phyloP scores from a whole-genome alignment of 1,140 invertebrate species.

The Lordiphosa collinella region DNA sequence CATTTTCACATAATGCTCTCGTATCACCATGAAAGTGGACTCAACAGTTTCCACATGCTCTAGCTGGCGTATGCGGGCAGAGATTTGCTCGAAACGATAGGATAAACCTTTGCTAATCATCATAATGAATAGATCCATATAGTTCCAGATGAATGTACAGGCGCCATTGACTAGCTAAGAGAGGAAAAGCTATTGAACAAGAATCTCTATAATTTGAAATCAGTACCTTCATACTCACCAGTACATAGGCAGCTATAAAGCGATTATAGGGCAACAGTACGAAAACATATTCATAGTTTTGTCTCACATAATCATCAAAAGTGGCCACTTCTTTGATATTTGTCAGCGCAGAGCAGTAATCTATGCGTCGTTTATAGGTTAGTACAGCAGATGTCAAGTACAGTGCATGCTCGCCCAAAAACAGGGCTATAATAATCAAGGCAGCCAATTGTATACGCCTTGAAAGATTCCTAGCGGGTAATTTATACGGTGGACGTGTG shows the following conservation, averaged over 20 bases:
- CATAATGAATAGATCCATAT: slow-evolving; percentile 85
- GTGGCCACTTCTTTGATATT: slow-evolving; percentile 13
- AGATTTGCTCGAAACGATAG: slow-evolving; percentile 83
- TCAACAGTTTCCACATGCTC: slow-evolving; percentile 80
- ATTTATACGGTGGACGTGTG: slow-evolving; percentile 52
- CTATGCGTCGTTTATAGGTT: slow-evolving; percentile 20
- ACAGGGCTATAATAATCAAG: slow-evolving; percentile 48
- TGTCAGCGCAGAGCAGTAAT: slow-evolving; percentile 31
- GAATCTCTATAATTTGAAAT: too few relatives aligned
- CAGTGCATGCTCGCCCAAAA: slow-evolving; percentile 53
- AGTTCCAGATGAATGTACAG: slow-evolving; percentile 85
- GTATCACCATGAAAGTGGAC: slow-evolving; percentile 82
- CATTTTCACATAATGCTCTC: slow-evolving; percentile 83
- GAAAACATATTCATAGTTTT: slow-evolving; percentile 67
- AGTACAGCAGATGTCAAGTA: slow-evolving; percentile 44
- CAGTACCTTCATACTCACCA: slow-evolving; percentile 60
- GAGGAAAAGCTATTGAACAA: too few relatives aligned
- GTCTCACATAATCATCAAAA: slow-evolving; percentile 45
- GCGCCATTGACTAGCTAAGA: slow-evolving; percentile 50
- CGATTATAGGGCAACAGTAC: slow-evolving; percentile 42
- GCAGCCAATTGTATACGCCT: slow-evolving; percentile 56
- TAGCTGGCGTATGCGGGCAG: slow-evolving; percentile 71
- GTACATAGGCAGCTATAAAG: slow-evolving; percentile 21
- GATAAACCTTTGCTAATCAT: slow-evolving; percentile 82
- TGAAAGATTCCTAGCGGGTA: slow-evolving; percentile 30